A percentile compares a stretch with the other conserved stretches of the same genome.
Conservation (phyloP, 2,888 invertebrate genomes). For the Apomyelois bistriatella region DNA sequence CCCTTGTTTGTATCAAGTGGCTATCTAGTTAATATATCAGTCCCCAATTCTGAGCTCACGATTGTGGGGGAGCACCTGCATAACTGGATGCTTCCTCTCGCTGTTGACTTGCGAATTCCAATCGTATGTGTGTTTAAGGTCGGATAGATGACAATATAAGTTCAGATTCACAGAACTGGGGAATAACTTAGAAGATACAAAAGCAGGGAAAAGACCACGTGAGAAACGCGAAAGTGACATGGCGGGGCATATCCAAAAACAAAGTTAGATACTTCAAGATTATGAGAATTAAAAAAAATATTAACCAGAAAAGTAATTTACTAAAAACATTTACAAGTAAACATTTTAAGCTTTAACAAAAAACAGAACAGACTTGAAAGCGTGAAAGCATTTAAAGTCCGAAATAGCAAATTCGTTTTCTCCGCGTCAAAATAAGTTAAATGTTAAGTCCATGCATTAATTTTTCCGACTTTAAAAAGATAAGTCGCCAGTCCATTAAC, state of each 20-base stretch:
- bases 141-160: background rate
- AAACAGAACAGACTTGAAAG: no score
- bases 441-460: background rate
- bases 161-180: background rate
- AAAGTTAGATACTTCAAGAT: no score
- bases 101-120: conserved; percentile 3
- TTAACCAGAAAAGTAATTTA: no score
- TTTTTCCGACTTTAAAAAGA: background rate
- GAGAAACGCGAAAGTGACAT: no score
- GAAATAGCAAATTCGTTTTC: background rate
- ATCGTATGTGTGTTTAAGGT: background rate
- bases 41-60: conserved; percentile 36
- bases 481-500: background rate
- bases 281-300: no score
- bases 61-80: conserved; percentile 48
- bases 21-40: background rate
- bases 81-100: conserved; percentile 54
- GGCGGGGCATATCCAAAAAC: no score
- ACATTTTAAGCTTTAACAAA: no score
- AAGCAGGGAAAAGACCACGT: no score
- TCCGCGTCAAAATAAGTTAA: background rate
- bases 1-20: background rate
- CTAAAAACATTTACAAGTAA: background rate
- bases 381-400: no score
- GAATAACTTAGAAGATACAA: no score